A percentile compares a stretch with the other conserved stretches of the same genome.
phyloP scores from a whole-genome alignment of 1,140 invertebrate genomes.

The Lethrus apterus region DNA sequence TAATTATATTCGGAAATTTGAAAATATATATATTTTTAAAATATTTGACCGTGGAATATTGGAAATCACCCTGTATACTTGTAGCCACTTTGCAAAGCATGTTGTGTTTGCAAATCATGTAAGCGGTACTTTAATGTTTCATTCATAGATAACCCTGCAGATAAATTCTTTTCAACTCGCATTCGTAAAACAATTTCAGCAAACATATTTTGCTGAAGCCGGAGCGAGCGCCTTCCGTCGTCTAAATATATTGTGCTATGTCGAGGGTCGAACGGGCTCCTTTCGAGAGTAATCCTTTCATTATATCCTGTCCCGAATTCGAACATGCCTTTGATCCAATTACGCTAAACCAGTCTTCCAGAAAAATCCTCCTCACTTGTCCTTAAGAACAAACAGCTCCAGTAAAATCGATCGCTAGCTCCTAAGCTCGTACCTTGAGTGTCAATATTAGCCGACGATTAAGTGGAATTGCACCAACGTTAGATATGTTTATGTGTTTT shows the following conservation, averaged over 20 bases:
- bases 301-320: constrained; percentile 23
- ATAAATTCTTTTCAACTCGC: too few species aligned
- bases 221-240: background rate
- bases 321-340: constrained; percentile 31
- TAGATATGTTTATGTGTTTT: constrained; percentile 28
- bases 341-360: constrained; percentile 23
- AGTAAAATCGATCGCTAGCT: constrained; percentile 31
- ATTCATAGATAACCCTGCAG: too few species aligned
- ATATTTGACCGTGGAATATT: too few species aligned
- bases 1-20: too few species aligned
- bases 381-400: constrained; percentile 23
- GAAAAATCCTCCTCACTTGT: constrained; percentile 18
- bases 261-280: background rate
- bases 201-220: too few species aligned
- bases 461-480: constrained; percentile 27
- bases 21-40: too few species aligned
- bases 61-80: too few species aligned
- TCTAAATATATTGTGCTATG: too few species aligned
- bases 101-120: too few species aligned
- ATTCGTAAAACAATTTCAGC: too few species aligned
- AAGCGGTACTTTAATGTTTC: too few species aligned
- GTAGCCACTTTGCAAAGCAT: too few species aligned
- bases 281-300: constrained; percentile 20
- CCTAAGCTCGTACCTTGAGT: constrained; percentile 32
- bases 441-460: constrained; percentile 28